Evolutionary conservation across 2,888 invertebrate genomes (phyloP), one percentile per base, ranked within the genome.

Genomic region (Athalia circularis): DNA sequence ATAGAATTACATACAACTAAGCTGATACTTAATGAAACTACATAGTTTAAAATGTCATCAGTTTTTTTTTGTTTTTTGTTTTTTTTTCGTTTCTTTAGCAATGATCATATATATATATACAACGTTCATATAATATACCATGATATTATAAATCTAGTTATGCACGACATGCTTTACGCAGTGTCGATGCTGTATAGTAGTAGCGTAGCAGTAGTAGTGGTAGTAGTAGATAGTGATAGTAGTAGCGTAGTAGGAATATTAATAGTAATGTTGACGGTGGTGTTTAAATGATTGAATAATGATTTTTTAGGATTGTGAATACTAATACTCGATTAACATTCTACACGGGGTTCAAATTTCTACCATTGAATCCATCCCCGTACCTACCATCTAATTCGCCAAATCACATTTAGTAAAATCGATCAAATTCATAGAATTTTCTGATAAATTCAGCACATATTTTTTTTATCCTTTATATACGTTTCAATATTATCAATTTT

Each of bases 1-100:
- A 89, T 87, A 88, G 75, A 87, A 29, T 87, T 89, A 89, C 88
- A 88, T 84, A 88, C 86, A 86, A 84, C 85, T 87, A 87, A 85
- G 84, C 85, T 84, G 85, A 85, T 87, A 87, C 83, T 85, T 86
- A 86, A 83, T 70, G 77, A 81, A 80, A 83, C 83, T 85, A 85
- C 83, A 80, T 82, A 85, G 85, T 80, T 85, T 87, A 84, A 86
- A 75, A 86, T 86, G 86, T 85, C 83, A 83, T 86, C 84, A 82
- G 84, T 84, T 85, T 80, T 29, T 29, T 29, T 29, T 29, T 29
- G 29, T 29, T 29, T 29, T 29, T 29, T 29, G 1, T 29, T 29
- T 29, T 29, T 29, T 29, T 29, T 29, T 29, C 80, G 79, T 82
- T 83, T 81, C 79, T 72, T 79, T 80, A 80, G 83, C 80, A 82